These are phyloP conservation scores for Lepetodrilus schrolli DNA, from an alignment of 2,888 invertebrate species.

Conservation along the genomic window DNA sequence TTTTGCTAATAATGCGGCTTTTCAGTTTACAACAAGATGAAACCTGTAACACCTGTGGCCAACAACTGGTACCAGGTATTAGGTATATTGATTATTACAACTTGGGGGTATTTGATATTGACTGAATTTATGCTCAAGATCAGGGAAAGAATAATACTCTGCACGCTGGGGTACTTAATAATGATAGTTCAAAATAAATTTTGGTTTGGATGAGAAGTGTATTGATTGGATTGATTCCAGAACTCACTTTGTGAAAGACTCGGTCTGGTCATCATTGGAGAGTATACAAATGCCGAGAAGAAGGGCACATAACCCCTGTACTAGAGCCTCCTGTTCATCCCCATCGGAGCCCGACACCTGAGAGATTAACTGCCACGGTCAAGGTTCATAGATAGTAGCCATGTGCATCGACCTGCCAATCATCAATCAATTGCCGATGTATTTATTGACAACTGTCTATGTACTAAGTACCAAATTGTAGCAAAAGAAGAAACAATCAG, in stretches of 20 bases:
- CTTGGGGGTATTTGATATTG: too few relatives aligned
- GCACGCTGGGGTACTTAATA: too few relatives aligned
- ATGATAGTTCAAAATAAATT: too few relatives aligned
- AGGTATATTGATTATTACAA: too few relatives aligned
- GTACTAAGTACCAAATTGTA: not conserved
- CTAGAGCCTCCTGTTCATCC: slow-evolving; percentile 91
- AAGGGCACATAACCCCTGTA: slow-evolving; percentile 93
- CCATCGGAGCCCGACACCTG: slow-evolving; percentile 82
- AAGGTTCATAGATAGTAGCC: slow-evolving; percentile 42
- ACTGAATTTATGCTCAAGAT: too few relatives aligned
- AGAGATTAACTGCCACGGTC: slow-evolving; percentile 72
- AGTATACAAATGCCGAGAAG: slow-evolving; percentile 91
- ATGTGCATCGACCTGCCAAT: not conserved
- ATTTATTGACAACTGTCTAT: not conserved
- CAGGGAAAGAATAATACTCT: too few relatives aligned
- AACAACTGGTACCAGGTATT: too few relatives aligned
- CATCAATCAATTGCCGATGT: not conserved
- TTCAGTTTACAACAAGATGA: too few relatives aligned
- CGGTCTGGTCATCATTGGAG: slow-evolving; percentile 73
- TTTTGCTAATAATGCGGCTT: too few relatives aligned
- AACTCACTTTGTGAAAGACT: slow-evolving; percentile 64
- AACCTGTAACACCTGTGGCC: too few relatives aligned
- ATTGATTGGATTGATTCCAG: too few relatives aligned
- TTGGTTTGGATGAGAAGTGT: too few relatives aligned
- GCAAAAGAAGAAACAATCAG: not conserved